Evolutionary conservation across 2,888 invertebrate species (phyloP).

Genomic region (Oscheius sp.): DNA sequence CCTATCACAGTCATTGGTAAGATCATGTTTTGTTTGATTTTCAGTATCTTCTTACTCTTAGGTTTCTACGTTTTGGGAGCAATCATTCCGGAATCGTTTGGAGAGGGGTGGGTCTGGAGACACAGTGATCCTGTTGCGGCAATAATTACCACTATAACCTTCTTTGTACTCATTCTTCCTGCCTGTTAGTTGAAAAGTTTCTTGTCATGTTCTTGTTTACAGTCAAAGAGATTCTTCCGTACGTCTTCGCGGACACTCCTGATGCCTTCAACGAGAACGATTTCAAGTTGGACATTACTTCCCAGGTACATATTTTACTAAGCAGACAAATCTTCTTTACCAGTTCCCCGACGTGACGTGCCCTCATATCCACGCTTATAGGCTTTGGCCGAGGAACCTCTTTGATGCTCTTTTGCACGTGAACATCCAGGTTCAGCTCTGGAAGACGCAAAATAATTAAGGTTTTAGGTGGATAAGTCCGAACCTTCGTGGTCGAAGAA

Average conservation of each 20-base stretch:
- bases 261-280: slow-evolving; percentile 23
- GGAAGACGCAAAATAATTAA: background rate
- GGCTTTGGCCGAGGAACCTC: slow-evolving; percentile 36
- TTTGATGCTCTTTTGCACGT: slow-evolving; percentile 34
- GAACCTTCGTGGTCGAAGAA: slow-evolving; percentile 26
- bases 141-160: slow-evolving; percentile 3
- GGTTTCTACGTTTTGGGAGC: slow-evolving; percentile 19
- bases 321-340: background rate
- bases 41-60: background rate
- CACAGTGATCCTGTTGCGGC: slow-evolving; percentile 28
- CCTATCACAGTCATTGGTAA: slow-evolving; percentile 22
- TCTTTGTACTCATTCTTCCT: slow-evolving; percentile 23
- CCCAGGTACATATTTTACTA: slow-evolving; percentile 1
- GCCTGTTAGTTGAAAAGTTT: slow-evolving; percentile 24
- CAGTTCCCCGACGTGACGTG: slow-evolving; percentile 35
- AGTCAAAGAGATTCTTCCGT: slow-evolving; percentile 36
- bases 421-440: slow-evolving; percentile 33
- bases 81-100: slow-evolving; percentile 13
- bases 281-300: slow-evolving; percentile 30
- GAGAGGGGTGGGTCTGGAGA: slow-evolving; percentile 29
- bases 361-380: slow-evolving; percentile 37
- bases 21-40: background rate
- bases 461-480: slow-evolving; percentile 24
- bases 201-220: background rate
- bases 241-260: slow-evolving; percentile 35